Percentiles rank a stretch among this genome's conserved stretches.
Evolutionary conservation across 2,888 invertebrate species (phyloP).

Genomic region (Dynastes maya): DNA sequence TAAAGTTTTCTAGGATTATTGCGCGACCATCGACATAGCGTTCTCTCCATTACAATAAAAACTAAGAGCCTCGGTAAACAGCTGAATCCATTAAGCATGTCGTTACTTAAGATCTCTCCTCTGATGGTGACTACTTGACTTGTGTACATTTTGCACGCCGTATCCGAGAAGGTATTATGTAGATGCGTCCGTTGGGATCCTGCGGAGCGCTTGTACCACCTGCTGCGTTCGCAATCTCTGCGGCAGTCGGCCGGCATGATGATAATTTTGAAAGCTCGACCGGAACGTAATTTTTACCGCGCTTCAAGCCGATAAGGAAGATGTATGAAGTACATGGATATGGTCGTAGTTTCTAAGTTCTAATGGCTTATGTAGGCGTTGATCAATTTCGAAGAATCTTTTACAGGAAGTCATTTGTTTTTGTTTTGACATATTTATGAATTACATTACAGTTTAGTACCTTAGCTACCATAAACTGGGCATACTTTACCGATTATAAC

Average conservation of each 20-base stretch:
- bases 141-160: conserved; percentile 40
- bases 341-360: background rate
- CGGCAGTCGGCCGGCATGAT: background rate
- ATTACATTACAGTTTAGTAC: no score
- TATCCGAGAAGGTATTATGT: conserved; percentile 37
- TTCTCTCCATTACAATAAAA: conserved; percentile 34
- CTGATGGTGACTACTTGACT: conserved; percentile 29
- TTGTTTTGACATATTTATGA: no score
- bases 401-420: no score
- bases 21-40: background rate
- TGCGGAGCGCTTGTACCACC: conserved; percentile 20
- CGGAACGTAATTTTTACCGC: conserved; percentile 16
- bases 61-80: conserved; percentile 37
- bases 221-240: conserved; percentile 32
- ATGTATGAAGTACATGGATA: background rate
- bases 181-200: conserved; percentile 17
- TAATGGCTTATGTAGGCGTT: no score
- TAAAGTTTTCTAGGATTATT: conserved; percentile 25
- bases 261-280: conserved; percentile 19
- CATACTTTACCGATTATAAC: no score
- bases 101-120: conserved; percentile 34
- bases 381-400: no score
- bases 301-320: conserved; percentile 11
- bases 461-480: no score
- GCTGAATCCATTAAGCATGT: conserved; percentile 43